Conservation (phyloP, 2,797 vertebrate genomes). For the Poeciliopsis gracilis region DNA sequence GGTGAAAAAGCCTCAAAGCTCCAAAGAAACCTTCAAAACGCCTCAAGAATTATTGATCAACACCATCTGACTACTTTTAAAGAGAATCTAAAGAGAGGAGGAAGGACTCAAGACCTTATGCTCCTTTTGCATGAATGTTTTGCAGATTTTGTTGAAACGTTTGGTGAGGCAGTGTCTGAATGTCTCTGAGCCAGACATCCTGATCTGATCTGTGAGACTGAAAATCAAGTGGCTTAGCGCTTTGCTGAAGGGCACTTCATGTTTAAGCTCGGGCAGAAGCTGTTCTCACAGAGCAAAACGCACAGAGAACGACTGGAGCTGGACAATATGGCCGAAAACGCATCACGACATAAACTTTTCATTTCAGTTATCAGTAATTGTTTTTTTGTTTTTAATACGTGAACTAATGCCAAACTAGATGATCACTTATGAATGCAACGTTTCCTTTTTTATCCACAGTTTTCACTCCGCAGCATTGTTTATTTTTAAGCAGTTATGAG, state of each 20-base stretch:
- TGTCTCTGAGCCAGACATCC: background rate
- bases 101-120: background rate
- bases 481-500: too few species aligned
- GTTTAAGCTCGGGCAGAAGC: background rate
- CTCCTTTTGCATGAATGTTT: background rate
- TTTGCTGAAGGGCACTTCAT: slow-evolving; percentile 10
- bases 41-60: background rate
- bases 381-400: too few species aligned
- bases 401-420: too few species aligned
- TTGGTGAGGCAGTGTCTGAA: background rate
- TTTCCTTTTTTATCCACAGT: too few species aligned
- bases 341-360: too few species aligned
- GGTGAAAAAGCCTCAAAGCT: background rate
- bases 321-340: too few species aligned
- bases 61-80: background rate
- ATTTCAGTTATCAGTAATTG: too few species aligned
- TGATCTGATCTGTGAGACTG: slow-evolving; percentile 3
- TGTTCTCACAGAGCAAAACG: background rate
- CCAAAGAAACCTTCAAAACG: background rate
- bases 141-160: background rate
- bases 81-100: background rate
- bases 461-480: too few species aligned
- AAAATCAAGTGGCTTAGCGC: background rate
- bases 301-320: background rate
- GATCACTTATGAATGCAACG: too few species aligned